Evolutionary conservation across 2,888 invertebrate species (phyloP).

Genomic region (Andrena hattorfiana): DNA sequence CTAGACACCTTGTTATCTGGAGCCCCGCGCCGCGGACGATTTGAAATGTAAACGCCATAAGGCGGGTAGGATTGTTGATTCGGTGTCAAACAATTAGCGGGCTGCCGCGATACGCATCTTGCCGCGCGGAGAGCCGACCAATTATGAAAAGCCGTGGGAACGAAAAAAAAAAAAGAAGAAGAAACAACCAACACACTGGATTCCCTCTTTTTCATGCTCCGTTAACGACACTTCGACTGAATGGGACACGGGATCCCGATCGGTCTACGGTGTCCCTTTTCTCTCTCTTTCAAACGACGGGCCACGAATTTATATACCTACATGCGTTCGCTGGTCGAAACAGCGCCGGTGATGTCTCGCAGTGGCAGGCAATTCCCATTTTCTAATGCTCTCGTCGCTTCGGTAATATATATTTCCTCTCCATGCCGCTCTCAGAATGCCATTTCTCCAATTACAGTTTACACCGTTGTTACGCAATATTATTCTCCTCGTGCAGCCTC

Average conservation of each 20-base stretch:
- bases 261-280: too few relatives aligned
- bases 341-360: too few relatives aligned
- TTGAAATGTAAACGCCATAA: slow-evolving; percentile 45
- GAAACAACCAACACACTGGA: not conserved
- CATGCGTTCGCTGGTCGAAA: too few relatives aligned
- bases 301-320: too few relatives aligned
- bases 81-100: slow-evolving; percentile 63
- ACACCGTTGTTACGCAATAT: too few relatives aligned
- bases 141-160: slow-evolving; percentile 51
- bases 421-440: too few relatives aligned
- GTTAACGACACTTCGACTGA: not conserved
- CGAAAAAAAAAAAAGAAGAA: not conserved
- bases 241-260: slow-evolving; percentile 3
- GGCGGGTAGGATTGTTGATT: slow-evolving; percentile 35
- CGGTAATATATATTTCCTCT: too few relatives aligned
- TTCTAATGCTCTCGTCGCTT: too few relatives aligned
- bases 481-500: too few relatives aligned
- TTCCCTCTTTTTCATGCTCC: slow-evolving; percentile 7
- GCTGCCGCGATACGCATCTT: slow-evolving; percentile 42
- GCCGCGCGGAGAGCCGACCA: slow-evolving; percentile 11
- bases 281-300: too few relatives aligned
- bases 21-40: slow-evolving; percentile 31
- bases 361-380: too few relatives aligned
- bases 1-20: slow-evolving; percentile 57
- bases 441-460: too few relatives aligned